Evolutionary conservation across 2,888 invertebrate genomes (phyloP).

Genomic region (Zootermopsis nevadensis): DNA sequence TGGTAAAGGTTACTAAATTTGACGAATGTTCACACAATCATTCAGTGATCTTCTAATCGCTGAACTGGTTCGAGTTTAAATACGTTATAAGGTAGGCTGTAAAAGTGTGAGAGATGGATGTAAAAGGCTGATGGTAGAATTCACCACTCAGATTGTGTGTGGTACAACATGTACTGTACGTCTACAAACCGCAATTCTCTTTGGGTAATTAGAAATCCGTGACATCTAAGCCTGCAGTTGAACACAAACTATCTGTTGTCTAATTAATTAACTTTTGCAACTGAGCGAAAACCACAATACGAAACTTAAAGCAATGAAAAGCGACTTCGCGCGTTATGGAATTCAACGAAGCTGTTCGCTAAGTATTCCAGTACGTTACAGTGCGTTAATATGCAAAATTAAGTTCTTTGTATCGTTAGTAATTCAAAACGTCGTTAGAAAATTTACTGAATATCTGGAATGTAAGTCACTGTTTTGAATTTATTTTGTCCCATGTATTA

Average conservation of each 20-base stretch:
- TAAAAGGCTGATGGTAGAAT: background rate
- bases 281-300: background rate
- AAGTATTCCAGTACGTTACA: background rate
- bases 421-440: no score
- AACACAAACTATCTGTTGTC: slow-evolving; percentile 9
- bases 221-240: background rate
- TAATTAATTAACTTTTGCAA: slow-evolving; percentile 18
- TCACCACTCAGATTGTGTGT: background rate
- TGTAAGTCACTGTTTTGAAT: no score
- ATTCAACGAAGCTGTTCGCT: background rate
- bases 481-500: no score
- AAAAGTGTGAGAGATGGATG: no score
- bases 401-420: background rate
- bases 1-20: no score
- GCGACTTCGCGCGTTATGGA: background rate
- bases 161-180: background rate
- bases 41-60: no score
- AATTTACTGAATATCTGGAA: no score
- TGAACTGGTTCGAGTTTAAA: no score
- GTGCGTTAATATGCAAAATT: background rate
- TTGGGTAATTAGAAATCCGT: slow-evolving; percentile 5
- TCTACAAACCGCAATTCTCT: slow-evolving; percentile 10
- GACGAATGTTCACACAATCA: no score
- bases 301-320: background rate
- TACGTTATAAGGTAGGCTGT: no score